Conservation (phyloP, 2,113 vertebrate species). For the Callionymus lyra region DNA sequence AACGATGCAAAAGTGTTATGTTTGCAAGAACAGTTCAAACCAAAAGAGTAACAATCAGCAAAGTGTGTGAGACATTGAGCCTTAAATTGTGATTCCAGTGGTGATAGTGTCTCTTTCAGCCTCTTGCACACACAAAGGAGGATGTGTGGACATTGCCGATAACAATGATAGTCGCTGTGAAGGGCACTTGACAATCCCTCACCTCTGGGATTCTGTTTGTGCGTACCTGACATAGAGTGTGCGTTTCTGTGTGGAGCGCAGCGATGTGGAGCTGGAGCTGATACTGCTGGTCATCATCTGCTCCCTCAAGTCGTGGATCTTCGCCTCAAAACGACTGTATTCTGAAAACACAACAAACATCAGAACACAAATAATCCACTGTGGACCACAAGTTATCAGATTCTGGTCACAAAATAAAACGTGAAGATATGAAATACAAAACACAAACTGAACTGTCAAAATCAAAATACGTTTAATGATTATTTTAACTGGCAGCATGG, state of each 20-base stretch:
- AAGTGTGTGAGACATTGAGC: conserved; percentile 12
- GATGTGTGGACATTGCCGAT: neutral
- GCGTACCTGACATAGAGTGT: conserved; percentile 58
- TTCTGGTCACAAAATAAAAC: no score
- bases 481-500: no score
- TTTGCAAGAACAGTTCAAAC: no score
- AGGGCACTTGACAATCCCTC: conserved; percentile 29
- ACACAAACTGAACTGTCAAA: no score
- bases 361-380: neutral
- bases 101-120: conserved; percentile 22
- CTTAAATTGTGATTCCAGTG: no score
- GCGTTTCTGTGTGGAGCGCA: conserved; percentile 87
- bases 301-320: conserved; percentile 95
- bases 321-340: conserved; percentile 94
- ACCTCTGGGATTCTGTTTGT: conserved; percentile 2
- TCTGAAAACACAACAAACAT: conserved; percentile 60
- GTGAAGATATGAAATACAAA: no score
- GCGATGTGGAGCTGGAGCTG: conserved; percentile 91
- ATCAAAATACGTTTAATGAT: no score
- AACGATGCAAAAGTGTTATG: no score
- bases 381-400: no score
- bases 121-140: conserved; percentile 3
- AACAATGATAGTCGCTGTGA: conserved; percentile 12
- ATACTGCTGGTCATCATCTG: conserved; percentile 99
- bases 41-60: conserved; percentile 1